These are phyloP conservation scores for Protonibea diacanthus DNA, from an alignment of 2,797 vertebrate species.

Conservation along the genomic window DNA sequence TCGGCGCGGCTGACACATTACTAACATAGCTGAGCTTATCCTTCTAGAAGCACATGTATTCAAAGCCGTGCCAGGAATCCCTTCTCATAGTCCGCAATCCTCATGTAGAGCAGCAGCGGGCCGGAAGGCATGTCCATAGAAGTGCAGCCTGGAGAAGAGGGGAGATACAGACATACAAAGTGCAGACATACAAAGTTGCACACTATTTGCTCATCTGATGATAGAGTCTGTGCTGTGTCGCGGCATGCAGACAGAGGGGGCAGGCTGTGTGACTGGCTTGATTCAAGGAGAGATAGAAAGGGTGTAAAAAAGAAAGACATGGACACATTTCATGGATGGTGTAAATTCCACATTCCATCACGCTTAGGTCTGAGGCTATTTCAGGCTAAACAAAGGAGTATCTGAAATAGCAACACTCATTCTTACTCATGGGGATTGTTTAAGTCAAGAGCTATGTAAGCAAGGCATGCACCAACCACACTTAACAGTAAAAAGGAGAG, in stretches of 20 bases:
- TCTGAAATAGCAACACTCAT: conserved; percentile 42
- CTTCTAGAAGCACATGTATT: conserved; percentile 79
- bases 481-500: neutral
- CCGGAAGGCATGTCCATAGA: conserved; percentile 60
- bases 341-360: conserved; percentile 71
- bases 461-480: neutral
- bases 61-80: conserved; percentile 76
- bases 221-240: conserved; percentile 15
- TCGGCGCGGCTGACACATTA: conserved; percentile 74
- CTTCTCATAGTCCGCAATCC: conserved; percentile 43
- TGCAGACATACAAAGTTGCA: conserved; percentile 29
- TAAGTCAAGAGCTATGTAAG: conserved; percentile 7
- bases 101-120: conserved; percentile 40
- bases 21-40: conserved; percentile 82
- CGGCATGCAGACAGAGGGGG: conserved; percentile 53
- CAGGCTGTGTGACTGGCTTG: conserved; percentile 27
- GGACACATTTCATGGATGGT: conserved; percentile 41
- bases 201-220: conserved; percentile 33
- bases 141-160: conserved; percentile 34
- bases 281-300: conserved; percentile 63
- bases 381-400: conserved; percentile 39
- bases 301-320: conserved; percentile 28
- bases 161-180: conserved; percentile 14
- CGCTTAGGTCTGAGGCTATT: conserved; percentile 53
- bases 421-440: conserved; percentile 11